Percentiles rank a stretch among this genome's conserved stretches.
These are phyloP conservation scores for Phalanger gymnotis DNA, from an alignment of 2,797 vertebrate genomes.

Conservation along the genomic window DNA sequence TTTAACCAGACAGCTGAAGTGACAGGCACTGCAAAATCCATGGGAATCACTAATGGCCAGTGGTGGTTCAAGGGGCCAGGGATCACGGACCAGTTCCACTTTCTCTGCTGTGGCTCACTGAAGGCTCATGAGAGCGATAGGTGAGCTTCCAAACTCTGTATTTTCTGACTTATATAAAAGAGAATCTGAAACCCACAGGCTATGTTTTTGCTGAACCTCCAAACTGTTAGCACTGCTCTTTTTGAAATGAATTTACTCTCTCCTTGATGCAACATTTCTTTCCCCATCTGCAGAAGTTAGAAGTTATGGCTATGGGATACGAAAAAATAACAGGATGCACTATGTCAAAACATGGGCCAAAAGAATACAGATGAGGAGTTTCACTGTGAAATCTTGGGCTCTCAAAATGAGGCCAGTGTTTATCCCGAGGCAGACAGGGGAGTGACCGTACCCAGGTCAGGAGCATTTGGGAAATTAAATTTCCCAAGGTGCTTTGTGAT, in stretches of 20 bases:
- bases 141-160: constrained; percentile 71
- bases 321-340: constrained; percentile 73
- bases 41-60: neutral
- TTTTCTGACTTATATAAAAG: constrained; percentile 50
- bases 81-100: neutral
- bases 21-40: neutral
- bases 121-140: constrained; percentile 60
- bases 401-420: constrained; percentile 52
- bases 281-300: constrained; percentile 62
- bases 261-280: constrained; percentile 67
- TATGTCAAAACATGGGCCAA: constrained; percentile 63
- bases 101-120: constrained; percentile 46
- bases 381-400: constrained; percentile 44
- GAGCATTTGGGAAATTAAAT: neutral
- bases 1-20: constrained; percentile 21
- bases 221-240: constrained; percentile 18
- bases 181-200: constrained; percentile 59
- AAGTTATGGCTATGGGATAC: constrained; percentile 52
- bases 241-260: constrained; percentile 69
- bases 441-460: constrained; percentile 2
- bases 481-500: constrained; percentile 6
- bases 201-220: constrained; percentile 61
- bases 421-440: constrained; percentile 21
- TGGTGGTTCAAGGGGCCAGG: neutral
- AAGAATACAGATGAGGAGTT: constrained; percentile 68